These are phyloP conservation scores for Antheraea pernyi DNA, from an alignment of 1,140 invertebrate species.

Conservation along the genomic window DNA sequence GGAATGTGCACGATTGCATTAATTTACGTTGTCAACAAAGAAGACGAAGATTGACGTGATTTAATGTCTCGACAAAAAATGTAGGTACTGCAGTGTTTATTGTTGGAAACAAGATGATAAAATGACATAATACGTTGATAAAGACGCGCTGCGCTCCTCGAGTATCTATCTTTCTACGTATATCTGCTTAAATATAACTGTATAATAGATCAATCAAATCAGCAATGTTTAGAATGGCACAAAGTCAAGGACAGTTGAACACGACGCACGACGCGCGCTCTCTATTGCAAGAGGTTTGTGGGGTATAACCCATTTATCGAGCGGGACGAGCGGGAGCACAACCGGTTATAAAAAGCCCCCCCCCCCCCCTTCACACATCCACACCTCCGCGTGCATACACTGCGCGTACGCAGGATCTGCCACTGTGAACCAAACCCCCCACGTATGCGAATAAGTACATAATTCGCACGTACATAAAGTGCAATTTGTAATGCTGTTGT, in stretches of 20 bases:
- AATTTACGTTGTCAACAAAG: background rate
- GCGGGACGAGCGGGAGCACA: constrained; percentile 46
- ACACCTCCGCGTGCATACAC: background rate
- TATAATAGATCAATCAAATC: too few relatives aligned
- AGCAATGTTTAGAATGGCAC: too few relatives aligned
- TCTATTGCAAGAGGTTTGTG: constrained; percentile 72
- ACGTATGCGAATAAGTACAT: constrained; percentile 41
- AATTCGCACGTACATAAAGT: background rate
- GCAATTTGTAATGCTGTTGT: background rate
- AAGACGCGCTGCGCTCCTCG: too few relatives aligned
- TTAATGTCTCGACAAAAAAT: too few relatives aligned
- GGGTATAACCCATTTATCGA: constrained; percentile 70
- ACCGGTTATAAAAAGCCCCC: too few relatives aligned
- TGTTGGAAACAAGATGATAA: background rate
- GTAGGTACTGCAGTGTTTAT: background rate
- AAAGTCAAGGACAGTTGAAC: background rate
- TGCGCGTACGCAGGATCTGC: constrained; percentile 14
- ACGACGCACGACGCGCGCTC: constrained; percentile 21
- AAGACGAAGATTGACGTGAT: background rate
- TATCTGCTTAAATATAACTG: too few relatives aligned
- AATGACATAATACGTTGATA: background rate
- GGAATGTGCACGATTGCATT: background rate
- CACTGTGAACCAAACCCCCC: background rate
- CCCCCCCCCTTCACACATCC: too few relatives aligned
- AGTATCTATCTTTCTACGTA: too few relatives aligned